Base-by-base conservation (phyloP, 2,113 vertebrate genomes). In the Callopanchax toddi region DNA sequence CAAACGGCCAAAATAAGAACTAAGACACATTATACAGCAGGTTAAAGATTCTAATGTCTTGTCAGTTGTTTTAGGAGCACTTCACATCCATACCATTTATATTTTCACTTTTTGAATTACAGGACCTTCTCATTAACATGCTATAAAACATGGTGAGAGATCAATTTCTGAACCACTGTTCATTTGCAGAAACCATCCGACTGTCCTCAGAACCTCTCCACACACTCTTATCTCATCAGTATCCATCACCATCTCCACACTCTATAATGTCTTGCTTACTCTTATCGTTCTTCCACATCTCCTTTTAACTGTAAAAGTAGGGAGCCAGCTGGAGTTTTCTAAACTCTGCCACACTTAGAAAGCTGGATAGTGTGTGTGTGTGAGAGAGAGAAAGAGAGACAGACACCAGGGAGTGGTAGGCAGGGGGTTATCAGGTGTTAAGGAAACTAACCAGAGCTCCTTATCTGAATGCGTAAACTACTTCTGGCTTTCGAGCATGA, bases 341-440 rank as follows among this genome's bases (percentile, higher is more conserved):
- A 59, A 57, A 61, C 64, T 32, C 72, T 22, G 50, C 10, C 68
- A 18, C 48, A 67, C 21, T 62, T 11, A 44, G 44, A 37, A 13
- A 23, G 29, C 55, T 23, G 21, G 39, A 1, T 32, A 1, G 29
- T 5, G 2, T 32, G 29, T 6, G 5, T 32, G 29, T 32, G 29
- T 32, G 29, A 8, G 29, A 8, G 29, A 29, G 39, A 18, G 56
- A 25, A 29, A 20, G 45, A 32, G 54, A 4, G 53, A 11, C n/a
- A 0, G 32, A 26, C 16, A 43, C 53, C 22, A 11, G 55, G 17
- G 46, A 5, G 61, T 25, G 49, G 9, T 20, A 48, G 39, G 44
- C 16, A 17, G 56, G 58, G 62, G 67, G 75, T 79, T 87, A 89
- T 87, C 87, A 79, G 81, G 85, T 84, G 87, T 68, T 72, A 32